phyloP scores from a whole-genome alignment of 1,140 invertebrate genomes.

The Palaemon carinicauda region DNA sequence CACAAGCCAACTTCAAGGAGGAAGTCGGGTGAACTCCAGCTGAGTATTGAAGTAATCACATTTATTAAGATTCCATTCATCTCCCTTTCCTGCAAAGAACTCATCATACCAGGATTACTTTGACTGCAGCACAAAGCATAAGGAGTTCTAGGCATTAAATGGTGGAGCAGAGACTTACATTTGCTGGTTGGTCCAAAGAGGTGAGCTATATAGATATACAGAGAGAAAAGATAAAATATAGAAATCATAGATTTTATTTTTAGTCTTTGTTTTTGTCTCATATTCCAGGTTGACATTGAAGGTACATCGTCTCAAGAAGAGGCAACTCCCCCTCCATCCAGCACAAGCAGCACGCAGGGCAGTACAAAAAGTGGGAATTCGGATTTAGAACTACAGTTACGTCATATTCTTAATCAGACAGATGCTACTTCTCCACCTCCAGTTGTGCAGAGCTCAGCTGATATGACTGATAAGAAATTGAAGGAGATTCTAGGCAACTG shows the following conservation, averaged over 20 bases:
- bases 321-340: constrained; percentile 8
- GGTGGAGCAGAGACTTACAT: background rate
- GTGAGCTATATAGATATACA: no score
- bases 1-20: no score
- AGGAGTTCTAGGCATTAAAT: background rate
- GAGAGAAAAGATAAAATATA: no score
- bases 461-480: constrained; percentile 40
- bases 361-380: background rate
- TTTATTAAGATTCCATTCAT: background rate
- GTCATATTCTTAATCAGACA: constrained; percentile 41
- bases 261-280: no score
- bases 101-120: no score
- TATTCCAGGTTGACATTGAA: constrained; percentile 49
- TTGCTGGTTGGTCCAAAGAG: no score
- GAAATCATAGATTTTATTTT: no score
- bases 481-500: constrained; percentile 47
- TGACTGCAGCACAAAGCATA: no score
- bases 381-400: constrained; percentile 24
- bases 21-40: no score
- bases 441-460: background rate
- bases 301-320: constrained; percentile 46
- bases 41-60: no score
- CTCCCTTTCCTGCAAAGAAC: background rate
- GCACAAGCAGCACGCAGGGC: background rate
- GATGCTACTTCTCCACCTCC: constrained; percentile 32